Conservation (phyloP, 2,888 invertebrate genomes). For the Tinea semifulvella region DNA sequence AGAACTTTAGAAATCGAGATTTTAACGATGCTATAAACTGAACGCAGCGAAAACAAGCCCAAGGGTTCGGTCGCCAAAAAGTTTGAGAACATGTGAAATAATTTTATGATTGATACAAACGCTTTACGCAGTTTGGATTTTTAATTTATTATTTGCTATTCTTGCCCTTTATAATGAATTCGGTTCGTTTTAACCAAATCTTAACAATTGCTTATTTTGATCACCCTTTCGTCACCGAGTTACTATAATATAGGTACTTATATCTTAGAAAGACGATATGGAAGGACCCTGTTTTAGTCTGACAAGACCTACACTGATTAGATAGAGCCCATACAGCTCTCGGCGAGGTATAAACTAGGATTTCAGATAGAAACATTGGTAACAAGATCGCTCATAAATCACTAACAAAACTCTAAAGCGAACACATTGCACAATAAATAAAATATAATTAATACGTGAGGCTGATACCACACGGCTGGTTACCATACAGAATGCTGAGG, state of each 20-base stretch:
- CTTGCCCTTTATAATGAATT: too few relatives aligned
- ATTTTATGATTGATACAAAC: too few relatives aligned
- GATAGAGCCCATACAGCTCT: constrained; percentile 25
- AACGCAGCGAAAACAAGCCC: too few relatives aligned
- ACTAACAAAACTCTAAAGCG: background rate
- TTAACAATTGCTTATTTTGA: too few relatives aligned
- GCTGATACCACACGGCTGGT: background rate
- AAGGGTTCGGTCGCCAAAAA: too few relatives aligned
- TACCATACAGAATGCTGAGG: background rate
- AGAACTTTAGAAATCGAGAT: too few relatives aligned
- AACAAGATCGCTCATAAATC: constrained; percentile 29
- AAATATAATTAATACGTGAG: constrained; percentile 4
- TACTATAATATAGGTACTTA: constrained; percentile 34
- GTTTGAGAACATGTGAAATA: too few relatives aligned
- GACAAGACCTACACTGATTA: constrained; percentile 22
- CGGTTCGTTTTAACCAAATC: too few relatives aligned
- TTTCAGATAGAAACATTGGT: constrained; percentile 26
- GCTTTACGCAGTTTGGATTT: too few relatives aligned
- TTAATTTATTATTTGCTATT: too few relatives aligned
- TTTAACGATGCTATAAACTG: too few relatives aligned
- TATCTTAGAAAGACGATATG: constrained; percentile 38
- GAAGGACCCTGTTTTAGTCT: constrained; percentile 55
- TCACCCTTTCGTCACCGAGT: too few relatives aligned
- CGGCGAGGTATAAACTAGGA: constrained; percentile 39
- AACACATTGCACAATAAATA: constrained; percentile 8